Evolutionary conservation across 2,797 vertebrate genomes (phyloP).

Genomic region (Sebastes flavidus): DNA sequence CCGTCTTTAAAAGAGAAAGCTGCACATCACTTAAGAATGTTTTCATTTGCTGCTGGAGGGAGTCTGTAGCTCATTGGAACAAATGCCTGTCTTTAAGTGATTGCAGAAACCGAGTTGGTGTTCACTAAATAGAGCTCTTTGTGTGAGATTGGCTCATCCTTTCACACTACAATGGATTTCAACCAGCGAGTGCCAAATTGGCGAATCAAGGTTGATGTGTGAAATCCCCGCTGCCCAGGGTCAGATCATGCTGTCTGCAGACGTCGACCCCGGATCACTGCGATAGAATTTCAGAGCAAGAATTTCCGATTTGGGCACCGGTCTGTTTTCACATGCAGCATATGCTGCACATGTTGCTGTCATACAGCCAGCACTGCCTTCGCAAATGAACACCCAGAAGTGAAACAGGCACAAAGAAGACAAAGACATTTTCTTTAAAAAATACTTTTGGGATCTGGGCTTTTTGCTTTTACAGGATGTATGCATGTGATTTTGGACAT

Average conservation of each 20-base stretch:
- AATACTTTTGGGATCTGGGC: neutral
- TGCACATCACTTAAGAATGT: constrained; percentile 44
- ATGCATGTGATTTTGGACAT: neutral
- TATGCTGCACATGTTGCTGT: constrained; percentile 63
- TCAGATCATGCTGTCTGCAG: constrained; percentile 49
- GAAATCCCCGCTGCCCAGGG: constrained; percentile 46
- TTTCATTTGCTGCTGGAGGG: constrained; percentile 51
- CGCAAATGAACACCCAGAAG: constrained; percentile 39
- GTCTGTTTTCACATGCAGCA: constrained; percentile 58
- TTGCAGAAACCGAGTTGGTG: constrained; percentile 53
- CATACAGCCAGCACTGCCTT: constrained; percentile 46
- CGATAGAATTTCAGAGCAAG: constrained; percentile 66
- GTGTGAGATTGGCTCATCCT: constrained; percentile 51
- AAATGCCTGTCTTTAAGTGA: constrained; percentile 60
- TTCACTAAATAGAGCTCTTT: constrained; percentile 50
- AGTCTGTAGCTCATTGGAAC: constrained; percentile 44
- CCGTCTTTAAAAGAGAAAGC: constrained; percentile 18
- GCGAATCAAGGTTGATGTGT: constrained; percentile 46
- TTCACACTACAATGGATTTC: constrained; percentile 41
- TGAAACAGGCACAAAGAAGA: constrained; percentile 14
- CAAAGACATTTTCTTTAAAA: neutral
- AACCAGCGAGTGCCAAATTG: constrained; percentile 17
- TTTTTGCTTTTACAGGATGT: neutral
- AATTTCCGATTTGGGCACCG: constrained; percentile 60
- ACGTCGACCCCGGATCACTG: constrained; percentile 36